A percentile compares a stretch with the other conserved stretches of the same genome.
phyloP scores from a whole-genome alignment of 2,113 vertebrate species.

The Rhombomys opimus region DNA sequence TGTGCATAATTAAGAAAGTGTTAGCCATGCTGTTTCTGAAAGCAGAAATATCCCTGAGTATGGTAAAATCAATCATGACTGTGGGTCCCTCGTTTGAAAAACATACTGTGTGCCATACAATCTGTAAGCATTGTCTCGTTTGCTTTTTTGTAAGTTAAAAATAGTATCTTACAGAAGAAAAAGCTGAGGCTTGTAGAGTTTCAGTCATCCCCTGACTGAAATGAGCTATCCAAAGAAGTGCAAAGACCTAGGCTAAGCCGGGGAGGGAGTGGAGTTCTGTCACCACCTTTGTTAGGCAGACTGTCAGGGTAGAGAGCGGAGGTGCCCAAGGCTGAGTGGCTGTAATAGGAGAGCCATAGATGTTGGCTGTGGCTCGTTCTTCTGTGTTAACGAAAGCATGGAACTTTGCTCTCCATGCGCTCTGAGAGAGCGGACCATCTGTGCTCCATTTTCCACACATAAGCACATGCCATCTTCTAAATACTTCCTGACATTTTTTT shows the following conservation, averaged over 20 bases:
- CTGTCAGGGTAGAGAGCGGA: background rate
- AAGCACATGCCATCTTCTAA: background rate
- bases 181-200: background rate
- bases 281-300: background rate
- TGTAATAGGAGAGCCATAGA: background rate
- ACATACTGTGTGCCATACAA: background rate
- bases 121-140: background rate
- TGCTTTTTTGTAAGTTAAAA: background rate
- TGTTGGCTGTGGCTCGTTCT: background rate
- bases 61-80: conserved; percentile 8
- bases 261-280: background rate
- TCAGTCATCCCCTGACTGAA: background rate
- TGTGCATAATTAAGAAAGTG: conserved; percentile 1
- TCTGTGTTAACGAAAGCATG: background rate
- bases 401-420: rapidly evolving
- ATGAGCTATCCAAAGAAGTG: background rate
- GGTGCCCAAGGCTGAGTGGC: background rate
- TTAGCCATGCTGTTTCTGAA: background rate
- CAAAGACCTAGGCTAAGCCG: background rate
- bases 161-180: background rate
- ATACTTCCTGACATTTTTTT: background rate
- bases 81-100: background rate
- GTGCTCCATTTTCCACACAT: background rate
- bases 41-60: background rate
- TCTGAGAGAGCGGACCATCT: background rate